These are phyloP conservation scores for Megaceryle torquata DNA, from an alignment of 2,113 vertebrate species.

Conservation along the genomic window DNA sequence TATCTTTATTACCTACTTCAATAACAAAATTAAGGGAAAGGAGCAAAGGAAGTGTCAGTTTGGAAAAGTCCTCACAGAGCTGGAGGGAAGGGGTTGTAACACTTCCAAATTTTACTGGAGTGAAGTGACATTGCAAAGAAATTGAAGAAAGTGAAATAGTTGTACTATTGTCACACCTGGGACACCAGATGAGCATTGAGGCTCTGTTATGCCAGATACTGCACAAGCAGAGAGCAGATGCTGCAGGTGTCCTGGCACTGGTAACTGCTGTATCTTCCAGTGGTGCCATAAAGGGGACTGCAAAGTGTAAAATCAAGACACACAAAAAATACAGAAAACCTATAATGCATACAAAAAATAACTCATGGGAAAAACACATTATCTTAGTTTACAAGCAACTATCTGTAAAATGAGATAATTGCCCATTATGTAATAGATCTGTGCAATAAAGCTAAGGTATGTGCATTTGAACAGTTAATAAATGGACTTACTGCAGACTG, in stretches of 20 bases:
- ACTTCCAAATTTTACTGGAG: not conserved
- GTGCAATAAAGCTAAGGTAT: slow-evolving; percentile 7
- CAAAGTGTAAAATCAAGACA: not conserved
- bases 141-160: not conserved
- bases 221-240: not conserved
- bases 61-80: not conserved
- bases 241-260: not conserved
- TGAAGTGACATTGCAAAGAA: not conserved
- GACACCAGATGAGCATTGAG: not conserved
- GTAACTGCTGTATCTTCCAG: not conserved
- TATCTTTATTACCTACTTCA: not conserved
- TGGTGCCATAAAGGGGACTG: not conserved
- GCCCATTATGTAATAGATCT: not conserved
- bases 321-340: not conserved
- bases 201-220: not conserved
- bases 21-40: not conserved
- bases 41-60: not conserved
- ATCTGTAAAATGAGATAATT: slow-evolving; percentile 38
- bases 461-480: slow-evolving; percentile 15
- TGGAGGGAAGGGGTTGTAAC: not conserved
- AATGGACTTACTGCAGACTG: not conserved
- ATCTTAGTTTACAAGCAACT: slow-evolving; percentile 27
- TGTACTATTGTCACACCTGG: not conserved
- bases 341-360: not conserved
- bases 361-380: not conserved